phyloP scores from a whole-genome alignment of 2,888 invertebrate genomes.

The Pinctada fucata region DNA sequence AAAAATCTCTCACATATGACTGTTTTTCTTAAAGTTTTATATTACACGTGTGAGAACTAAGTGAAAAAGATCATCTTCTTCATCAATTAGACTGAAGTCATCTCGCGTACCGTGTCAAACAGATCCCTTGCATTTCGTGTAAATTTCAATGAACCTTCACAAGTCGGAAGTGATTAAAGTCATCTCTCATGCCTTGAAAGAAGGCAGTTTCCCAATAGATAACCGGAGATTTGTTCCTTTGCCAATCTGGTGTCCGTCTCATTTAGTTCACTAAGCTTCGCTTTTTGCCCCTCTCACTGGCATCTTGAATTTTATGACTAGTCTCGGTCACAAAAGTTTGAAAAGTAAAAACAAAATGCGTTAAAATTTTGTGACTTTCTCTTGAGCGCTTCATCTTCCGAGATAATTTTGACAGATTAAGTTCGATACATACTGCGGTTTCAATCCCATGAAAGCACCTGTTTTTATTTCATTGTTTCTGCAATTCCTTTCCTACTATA shows the following conservation, averaged over 20 bases:
- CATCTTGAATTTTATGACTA: not conserved
- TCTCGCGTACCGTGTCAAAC: not conserved
- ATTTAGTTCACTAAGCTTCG: not conserved
- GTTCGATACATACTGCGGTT: too few species aligned
- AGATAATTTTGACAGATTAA: too few species aligned
- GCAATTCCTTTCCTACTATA: too few species aligned
- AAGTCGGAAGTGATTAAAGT: slow-evolving; percentile 2
- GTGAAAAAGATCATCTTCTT: not conserved
- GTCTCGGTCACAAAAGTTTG: not conserved
- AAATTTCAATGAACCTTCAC: not conserved
- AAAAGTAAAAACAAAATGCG: not conserved
- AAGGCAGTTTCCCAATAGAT: slow-evolving; percentile 1
- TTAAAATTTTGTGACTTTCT: too few species aligned
- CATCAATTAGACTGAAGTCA: not conserved
- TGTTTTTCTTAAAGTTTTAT: too few species aligned
- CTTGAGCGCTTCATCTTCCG: too few species aligned
- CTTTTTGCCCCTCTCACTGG: not conserved
- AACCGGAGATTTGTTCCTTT: slow-evolving; percentile 1
- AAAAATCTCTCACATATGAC: too few species aligned
- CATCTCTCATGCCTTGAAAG: not conserved
- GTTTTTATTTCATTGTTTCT: too few species aligned
- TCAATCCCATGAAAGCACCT: too few species aligned
- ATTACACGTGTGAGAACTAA: not conserved
- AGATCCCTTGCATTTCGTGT: not conserved
- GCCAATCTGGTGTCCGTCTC: slow-evolving; percentile 1